Conservation (phyloP, 1,140 invertebrate species). For the Sesamia nonagrioides region DNA sequence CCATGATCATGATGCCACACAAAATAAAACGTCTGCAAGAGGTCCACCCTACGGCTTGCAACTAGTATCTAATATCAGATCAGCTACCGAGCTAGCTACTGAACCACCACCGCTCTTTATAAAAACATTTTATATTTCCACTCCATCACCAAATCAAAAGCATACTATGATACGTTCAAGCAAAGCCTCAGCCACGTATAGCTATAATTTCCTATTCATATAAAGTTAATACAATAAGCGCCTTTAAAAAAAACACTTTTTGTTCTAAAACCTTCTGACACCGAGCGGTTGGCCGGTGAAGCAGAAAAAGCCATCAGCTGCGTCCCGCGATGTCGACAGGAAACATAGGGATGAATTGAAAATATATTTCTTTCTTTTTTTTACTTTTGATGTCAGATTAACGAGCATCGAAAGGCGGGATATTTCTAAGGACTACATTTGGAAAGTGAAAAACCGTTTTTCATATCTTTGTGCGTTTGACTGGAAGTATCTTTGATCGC, state of each 20-base stretch:
- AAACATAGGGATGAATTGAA: constrained; percentile 24
- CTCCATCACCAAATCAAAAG: background rate
- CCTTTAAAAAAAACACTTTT: constrained; percentile 2
- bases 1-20: too few species aligned
- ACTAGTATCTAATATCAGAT: too few species aligned
- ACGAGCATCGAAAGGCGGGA: constrained; percentile 5
- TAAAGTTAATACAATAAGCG: background rate
- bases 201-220: too few species aligned
- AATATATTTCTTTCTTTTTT: constrained; percentile 2
- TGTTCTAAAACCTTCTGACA: constrained; percentile 22
- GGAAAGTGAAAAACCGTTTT: background rate
- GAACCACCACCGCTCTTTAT: too few species aligned
- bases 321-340: background rate
- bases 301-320: constrained; percentile 30
- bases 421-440: background rate
- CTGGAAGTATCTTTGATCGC: background rate
- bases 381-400: constrained; percentile 11
- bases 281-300: background rate
- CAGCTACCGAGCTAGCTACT: too few species aligned
- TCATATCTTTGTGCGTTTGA: background rate
- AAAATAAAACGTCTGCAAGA: too few species aligned
- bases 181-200: too few species aligned
- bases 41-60: too few species aligned
- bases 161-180: too few species aligned
- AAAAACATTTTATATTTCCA: too few species aligned